Percentiles rank a stretch among this genome's conserved stretches.
These are phyloP conservation scores for Tiliacea citrago DNA, from an alignment of 2,888 invertebrate genomes.

Conservation along the genomic window DNA sequence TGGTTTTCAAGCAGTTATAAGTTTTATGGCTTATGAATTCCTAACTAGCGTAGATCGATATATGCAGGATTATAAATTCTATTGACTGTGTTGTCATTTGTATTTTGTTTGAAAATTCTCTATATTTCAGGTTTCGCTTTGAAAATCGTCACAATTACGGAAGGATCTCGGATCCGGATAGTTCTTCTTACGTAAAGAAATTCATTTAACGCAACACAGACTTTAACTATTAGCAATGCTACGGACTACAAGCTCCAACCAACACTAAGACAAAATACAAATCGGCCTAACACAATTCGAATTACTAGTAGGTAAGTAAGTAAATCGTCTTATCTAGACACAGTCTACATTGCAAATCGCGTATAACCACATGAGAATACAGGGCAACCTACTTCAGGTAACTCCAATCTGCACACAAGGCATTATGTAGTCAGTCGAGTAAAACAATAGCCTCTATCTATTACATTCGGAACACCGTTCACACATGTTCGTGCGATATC, in stretches of 20 bases:
- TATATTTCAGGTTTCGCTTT: background rate
- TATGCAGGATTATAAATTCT: background rate
- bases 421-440: conserved; percentile 42
- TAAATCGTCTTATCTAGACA: conserved; percentile 45
- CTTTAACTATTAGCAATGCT: background rate
- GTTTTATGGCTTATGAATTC: conserved; percentile 10
- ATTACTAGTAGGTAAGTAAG: conserved; percentile 7
- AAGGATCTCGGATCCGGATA: background rate
- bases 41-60: background rate
- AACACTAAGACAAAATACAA: background rate
- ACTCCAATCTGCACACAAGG: conserved; percentile 58
- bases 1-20: conserved; percentile 14
- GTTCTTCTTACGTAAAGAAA: background rate
- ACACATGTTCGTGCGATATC: conserved; percentile 59
- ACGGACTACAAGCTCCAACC: background rate
- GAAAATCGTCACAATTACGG: background rate
- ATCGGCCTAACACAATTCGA: background rate
- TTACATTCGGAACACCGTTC: conserved; percentile 59
- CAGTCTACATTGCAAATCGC: conserved; percentile 48
- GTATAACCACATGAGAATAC: conserved; percentile 33
- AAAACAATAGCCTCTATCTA: conserved; percentile 67
- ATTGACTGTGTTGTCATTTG: too few species aligned
- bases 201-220: background rate
- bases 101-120: background rate
- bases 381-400: conserved; percentile 47